Conservation (phyloP, 2,113 vertebrate species). For the Sinocyclocheilus grahami region DNA sequence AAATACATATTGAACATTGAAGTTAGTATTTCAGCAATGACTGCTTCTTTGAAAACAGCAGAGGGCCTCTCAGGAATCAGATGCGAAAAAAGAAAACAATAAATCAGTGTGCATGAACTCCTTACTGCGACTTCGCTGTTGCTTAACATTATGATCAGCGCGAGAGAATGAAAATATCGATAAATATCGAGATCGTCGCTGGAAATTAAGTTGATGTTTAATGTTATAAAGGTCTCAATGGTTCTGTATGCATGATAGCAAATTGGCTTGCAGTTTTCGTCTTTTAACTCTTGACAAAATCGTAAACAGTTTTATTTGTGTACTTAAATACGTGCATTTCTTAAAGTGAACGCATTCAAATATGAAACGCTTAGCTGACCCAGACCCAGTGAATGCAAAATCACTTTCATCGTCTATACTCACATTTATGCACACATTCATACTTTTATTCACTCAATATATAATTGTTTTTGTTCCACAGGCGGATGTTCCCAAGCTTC, state of each 20-base stretch:
- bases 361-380: not conserved
- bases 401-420: too few relatives aligned
- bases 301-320: not conserved
- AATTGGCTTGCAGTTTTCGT: not conserved
- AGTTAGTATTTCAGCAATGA: not conserved
- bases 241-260: not conserved
- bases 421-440: not conserved
- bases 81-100: too few relatives aligned
- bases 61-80: not conserved
- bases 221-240: not conserved
- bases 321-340: not conserved
- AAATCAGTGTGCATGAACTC: not conserved
- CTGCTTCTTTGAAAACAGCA: not conserved
- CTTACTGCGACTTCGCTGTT: not conserved
- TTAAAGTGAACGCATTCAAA: not conserved
- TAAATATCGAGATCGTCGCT: not conserved
- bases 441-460: not conserved
- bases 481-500: slow-evolving; percentile 98
- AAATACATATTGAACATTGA: not conserved
- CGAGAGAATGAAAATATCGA: not conserved
- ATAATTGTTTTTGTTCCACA: slow-evolving; percentile 55
- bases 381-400: not conserved
- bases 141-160: not conserved
- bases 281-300: not conserved
- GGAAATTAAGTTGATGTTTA: not conserved